A percentile compares a stretch with the other conserved stretches of the same genome.
Evolutionary conservation across 2,113 vertebrate genomes (phyloP).

Genomic region (Ciconia stormi): DNA sequence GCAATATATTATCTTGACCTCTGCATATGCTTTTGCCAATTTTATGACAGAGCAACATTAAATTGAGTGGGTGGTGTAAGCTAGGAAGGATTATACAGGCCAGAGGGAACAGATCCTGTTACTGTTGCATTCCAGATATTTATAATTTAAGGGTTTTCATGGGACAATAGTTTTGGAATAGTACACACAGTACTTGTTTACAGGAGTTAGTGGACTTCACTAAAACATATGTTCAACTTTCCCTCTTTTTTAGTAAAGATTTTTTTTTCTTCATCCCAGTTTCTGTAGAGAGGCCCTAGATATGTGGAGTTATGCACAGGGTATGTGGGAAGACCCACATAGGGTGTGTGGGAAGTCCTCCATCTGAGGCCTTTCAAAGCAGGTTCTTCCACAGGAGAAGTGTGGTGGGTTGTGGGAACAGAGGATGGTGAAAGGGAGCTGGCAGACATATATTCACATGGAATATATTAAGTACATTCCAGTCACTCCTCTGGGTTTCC

Average conservation of each 20-base stretch:
- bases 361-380: slow-evolving; percentile 6
- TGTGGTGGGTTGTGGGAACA: slow-evolving; percentile 28
- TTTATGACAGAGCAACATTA: slow-evolving; percentile 41
- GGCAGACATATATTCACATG: slow-evolving; percentile 59
- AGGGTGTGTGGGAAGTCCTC: neutral
- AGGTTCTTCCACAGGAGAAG: slow-evolving; percentile 27
- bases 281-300: neutral
- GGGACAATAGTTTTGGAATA: slow-evolving; percentile 38
- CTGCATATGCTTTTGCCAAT: slow-evolving; percentile 26
- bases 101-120: slow-evolving; percentile 39
- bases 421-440: slow-evolving; percentile 45
- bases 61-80: slow-evolving; percentile 57
- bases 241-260: neutral
- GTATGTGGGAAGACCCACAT: neutral
- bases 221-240: slow-evolving; percentile 31
- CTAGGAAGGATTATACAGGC: slow-evolving; percentile 12
- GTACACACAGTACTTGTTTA: slow-evolving; percentile 50
- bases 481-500: slow-evolving; percentile 37
- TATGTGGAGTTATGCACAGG: neutral
- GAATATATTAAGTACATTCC: slow-evolving; percentile 58
- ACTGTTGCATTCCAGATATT: slow-evolving; percentile 21
- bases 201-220: slow-evolving; percentile 1
- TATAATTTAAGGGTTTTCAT: slow-evolving; percentile 36
- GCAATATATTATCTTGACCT: slow-evolving; percentile 51
- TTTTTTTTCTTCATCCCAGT: neutral